Evolutionary conservation across 2,888 invertebrate species (phyloP).

Genomic region (Conchocele bisecta): DNA sequence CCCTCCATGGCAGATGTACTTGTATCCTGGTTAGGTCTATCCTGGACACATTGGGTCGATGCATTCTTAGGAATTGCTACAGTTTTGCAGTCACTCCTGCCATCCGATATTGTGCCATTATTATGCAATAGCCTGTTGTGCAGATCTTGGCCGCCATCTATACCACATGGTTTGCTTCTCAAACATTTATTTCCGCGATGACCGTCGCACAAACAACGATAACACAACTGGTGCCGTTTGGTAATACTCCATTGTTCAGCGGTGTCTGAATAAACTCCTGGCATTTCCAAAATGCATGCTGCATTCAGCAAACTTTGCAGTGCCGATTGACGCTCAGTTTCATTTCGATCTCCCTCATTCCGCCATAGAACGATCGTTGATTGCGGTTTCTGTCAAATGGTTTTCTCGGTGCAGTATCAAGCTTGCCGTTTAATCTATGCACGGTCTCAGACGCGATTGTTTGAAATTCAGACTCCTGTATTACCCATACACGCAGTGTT

Average conservation of each 20-base stretch:
- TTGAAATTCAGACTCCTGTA: conserved; percentile 4
- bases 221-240: neutral
- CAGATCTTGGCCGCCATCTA: neutral
- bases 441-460: conserved; percentile 11
- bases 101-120: neutral
- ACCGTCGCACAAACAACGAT: no score
- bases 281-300: no score
- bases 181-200: no score
- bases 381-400: neutral
- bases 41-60: no score
- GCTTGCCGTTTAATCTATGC: conserved; percentile 2
- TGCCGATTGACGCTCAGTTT: no score
- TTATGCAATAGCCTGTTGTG: conserved; percentile 26
- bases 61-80: no score
- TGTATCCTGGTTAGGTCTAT: no score
- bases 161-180: no score
- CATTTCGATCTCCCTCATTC: conserved; percentile 4
- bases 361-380: neutral
- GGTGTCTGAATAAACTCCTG: conserved; percentile 13
- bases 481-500: conserved; percentile 1
- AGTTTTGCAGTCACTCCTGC: no score
- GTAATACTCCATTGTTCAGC: conserved; percentile 5
- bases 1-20: neutral
- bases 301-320: no score
- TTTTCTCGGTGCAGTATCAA: neutral